Conservation (phyloP, 2,113 vertebrate genomes). For the Pipra filicauda region DNA sequence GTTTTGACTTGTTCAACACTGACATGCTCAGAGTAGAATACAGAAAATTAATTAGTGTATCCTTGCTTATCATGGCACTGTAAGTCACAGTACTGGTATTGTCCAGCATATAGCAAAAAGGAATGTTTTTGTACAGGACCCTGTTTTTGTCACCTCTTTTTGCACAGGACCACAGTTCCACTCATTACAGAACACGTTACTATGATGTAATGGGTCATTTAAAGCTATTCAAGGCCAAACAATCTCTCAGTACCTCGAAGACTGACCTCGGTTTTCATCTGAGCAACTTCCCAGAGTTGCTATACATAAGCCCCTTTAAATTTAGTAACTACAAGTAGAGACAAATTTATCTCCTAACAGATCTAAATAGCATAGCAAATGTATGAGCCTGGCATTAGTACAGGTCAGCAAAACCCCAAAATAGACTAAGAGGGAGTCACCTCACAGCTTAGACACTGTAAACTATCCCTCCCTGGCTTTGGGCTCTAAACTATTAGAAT, state of each 20-base stretch:
- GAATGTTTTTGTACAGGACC: not conserved
- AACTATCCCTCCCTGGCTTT: not conserved
- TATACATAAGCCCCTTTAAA: constrained; percentile 48
- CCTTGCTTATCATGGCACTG: not conserved
- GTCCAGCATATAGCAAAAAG: not conserved
- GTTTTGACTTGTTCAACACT: not conserved
- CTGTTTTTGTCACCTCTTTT: not conserved
- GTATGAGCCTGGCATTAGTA: not conserved
- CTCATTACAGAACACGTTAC: not conserved
- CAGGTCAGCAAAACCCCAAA: constrained; percentile 28
- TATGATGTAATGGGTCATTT: not conserved
- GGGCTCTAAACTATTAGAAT: not conserved
- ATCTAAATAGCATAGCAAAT: constrained; percentile 31
- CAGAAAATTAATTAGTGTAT: not conserved
- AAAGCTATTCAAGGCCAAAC: not conserved
- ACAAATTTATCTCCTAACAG: constrained; percentile 24
- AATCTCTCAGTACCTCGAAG: constrained; percentile 5
- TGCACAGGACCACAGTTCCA: not conserved
- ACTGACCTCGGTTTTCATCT: constrained; percentile 4
- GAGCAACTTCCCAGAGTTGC: not conserved
- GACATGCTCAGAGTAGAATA: not conserved
- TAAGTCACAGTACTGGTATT: not conserved
- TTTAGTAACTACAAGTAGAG: constrained; percentile 44
- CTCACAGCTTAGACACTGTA: not conserved
- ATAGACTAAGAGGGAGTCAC: not conserved